Evolutionary conservation across 2,888 invertebrate species (phyloP).

Genomic region (Leptopilina drosophilae): DNA sequence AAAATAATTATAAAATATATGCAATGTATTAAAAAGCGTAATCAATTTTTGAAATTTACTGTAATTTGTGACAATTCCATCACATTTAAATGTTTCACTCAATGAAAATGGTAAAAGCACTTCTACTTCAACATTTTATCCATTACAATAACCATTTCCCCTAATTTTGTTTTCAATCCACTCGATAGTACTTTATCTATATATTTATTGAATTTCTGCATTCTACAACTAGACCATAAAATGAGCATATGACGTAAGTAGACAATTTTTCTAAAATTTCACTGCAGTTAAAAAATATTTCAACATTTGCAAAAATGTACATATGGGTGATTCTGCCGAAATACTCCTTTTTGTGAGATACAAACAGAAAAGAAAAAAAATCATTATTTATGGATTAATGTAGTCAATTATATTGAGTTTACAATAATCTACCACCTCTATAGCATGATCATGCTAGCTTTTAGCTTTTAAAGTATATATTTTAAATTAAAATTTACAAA

Average conservation of each 20-base stretch:
- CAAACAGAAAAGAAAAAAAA: too few relatives aligned
- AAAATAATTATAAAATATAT: not conserved
- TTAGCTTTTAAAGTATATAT: too few relatives aligned
- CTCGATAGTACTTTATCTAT: not conserved
- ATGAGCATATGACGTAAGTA: not conserved
- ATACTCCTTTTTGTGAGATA: too few relatives aligned
- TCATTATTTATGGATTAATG: too few relatives aligned
- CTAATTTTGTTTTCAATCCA: not conserved
- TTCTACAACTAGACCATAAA: slow-evolving; percentile 5
- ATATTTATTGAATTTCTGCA: not conserved
- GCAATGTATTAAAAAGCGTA: not conserved
- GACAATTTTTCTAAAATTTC: too few relatives aligned
- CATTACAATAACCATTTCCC: slow-evolving; percentile 9
- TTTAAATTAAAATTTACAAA: too few relatives aligned
- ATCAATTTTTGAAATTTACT: slow-evolving; percentile 2
- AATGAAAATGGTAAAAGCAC: not conserved
- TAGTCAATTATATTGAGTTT: too few relatives aligned
- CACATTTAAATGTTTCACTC: slow-evolving; percentile 14
- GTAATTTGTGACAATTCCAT: not conserved
- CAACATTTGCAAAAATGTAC: too few relatives aligned
- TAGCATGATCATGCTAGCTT: too few relatives aligned
- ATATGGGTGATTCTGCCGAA: too few relatives aligned
- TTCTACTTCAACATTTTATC: slow-evolving; percentile 2
- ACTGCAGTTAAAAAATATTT: too few relatives aligned
- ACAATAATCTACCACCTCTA: too few relatives aligned